Conservation (phyloP, 2,113 vertebrate species). For the Melanocharis versteri region DNA sequence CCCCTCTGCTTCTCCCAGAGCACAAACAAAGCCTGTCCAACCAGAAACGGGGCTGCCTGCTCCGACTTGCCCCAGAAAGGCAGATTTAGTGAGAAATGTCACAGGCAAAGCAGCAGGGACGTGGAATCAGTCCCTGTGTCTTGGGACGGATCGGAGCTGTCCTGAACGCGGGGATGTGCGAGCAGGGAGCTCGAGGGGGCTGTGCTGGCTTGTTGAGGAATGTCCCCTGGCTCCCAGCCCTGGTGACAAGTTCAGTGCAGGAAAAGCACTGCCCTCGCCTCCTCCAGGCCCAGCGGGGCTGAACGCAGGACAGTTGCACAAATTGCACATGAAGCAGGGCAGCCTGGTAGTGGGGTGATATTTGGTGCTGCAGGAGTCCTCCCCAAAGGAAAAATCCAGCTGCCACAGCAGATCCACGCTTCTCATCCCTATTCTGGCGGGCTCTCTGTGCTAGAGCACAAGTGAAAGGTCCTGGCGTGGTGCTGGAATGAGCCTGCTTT, state of each 20-base stretch:
- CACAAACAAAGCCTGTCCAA: constrained; percentile 65
- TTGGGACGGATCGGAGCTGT: not conserved
- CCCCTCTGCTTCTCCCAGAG: not conserved
- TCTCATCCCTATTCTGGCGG: not conserved
- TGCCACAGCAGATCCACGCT: not conserved
- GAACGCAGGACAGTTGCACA: not conserved
- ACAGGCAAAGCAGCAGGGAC: not conserved
- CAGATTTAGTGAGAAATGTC: constrained; percentile 20
- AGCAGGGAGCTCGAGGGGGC: not conserved
- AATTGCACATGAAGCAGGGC: not conserved
- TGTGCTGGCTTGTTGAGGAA: constrained; percentile 1
- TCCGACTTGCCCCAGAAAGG: constrained; percentile 51
- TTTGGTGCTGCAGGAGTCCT: too few relatives aligned
- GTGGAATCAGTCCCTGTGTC: not conserved
- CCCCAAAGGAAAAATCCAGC: not conserved
- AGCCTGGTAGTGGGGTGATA: not conserved
- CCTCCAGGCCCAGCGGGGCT: not conserved
- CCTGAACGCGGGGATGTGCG: not conserved
- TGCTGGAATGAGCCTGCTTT: not conserved
- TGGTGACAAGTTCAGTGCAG: not conserved
- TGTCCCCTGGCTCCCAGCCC: not conserved
- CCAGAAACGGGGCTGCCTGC: constrained; percentile 66
- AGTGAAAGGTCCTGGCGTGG: not conserved
- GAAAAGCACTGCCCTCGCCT: not conserved
- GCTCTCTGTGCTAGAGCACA: not conserved